Conservation (phyloP, 2,888 invertebrate genomes). For the Pilophorus perplexus region DNA sequence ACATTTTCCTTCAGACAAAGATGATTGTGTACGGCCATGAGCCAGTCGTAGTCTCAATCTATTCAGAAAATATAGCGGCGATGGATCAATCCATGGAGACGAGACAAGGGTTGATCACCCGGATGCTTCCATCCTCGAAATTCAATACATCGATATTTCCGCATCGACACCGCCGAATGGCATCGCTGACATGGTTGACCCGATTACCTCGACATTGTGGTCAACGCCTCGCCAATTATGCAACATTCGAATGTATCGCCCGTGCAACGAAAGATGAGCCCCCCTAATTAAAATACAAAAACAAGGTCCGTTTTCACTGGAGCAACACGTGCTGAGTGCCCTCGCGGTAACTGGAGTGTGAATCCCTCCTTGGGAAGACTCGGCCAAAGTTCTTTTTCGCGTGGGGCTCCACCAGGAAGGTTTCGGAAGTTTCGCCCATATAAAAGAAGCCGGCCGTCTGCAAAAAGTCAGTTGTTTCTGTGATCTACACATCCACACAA, state of each 20-base stretch:
- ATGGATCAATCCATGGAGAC: too few relatives aligned
- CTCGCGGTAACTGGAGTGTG: constrained; percentile 37
- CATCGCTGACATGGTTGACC: too few relatives aligned
- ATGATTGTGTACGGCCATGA: too few relatives aligned
- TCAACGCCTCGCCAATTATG: background rate
- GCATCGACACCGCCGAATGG: too few relatives aligned
- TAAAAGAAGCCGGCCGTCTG: constrained; percentile 5
- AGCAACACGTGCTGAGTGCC: background rate
- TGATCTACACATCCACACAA: background rate
- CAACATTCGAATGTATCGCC: background rate
- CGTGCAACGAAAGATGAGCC: constrained; percentile 17
- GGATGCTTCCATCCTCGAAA: too few relatives aligned
- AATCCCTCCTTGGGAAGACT: constrained; percentile 1
- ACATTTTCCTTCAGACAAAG: too few relatives aligned
- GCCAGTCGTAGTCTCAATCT: too few relatives aligned
- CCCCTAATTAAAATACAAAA: constrained; percentile 32
- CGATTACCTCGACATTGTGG: too few relatives aligned
- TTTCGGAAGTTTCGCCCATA: constrained; percentile 4
- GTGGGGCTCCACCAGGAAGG: background rate
- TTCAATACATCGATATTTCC: too few relatives aligned
- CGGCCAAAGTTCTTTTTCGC: background rate
- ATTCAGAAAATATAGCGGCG: too few relatives aligned
- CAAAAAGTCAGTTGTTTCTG: constrained; percentile 4
- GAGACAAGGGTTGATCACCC: too few relatives aligned
- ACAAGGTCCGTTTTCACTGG: constrained; percentile 4